Conservation (phyloP, 2,888 invertebrate genomes). For the Epistrophe grossulariae region DNA sequence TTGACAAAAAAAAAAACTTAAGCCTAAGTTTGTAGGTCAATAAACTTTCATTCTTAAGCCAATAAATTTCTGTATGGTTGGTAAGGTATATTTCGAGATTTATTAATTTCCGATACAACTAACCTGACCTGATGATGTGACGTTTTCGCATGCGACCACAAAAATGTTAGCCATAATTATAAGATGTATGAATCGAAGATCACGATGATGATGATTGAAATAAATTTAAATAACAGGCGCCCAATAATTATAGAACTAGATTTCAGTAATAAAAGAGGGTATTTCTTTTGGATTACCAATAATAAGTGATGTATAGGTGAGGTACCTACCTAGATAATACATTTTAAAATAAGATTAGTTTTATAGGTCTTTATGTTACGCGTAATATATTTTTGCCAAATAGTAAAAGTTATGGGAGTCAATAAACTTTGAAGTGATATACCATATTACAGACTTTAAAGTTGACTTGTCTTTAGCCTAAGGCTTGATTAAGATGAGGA, state of each 20-base stretch:
- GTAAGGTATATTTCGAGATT: not conserved
- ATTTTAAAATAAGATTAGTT: no score
- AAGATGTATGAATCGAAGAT: not conserved
- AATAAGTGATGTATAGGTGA: no score
- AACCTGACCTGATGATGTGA: not conserved
- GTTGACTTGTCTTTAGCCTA: not conserved
- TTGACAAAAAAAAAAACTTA: not conserved
- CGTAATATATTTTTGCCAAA: not conserved
- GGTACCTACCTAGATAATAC: no score
- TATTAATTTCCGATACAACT: not conserved
- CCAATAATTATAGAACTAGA: not conserved
- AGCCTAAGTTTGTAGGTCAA: conserved; percentile 7
- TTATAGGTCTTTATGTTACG: not conserved
- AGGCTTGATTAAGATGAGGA: no score
- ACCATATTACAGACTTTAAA: not conserved
- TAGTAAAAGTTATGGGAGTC: conserved; percentile 2
- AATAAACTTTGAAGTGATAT: not conserved
- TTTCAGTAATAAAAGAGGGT: no score
- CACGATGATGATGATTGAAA: not conserved
- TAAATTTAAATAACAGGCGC: conserved; percentile 2
- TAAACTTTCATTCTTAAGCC: conserved; percentile 4
- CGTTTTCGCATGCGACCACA: not conserved
- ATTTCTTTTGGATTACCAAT: no score
- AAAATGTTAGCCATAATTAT: not conserved
- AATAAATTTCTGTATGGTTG: not conserved